These are phyloP conservation scores for Anthophora plumipes DNA, from an alignment of 2,888 invertebrate species.

Conservation along the genomic window DNA sequence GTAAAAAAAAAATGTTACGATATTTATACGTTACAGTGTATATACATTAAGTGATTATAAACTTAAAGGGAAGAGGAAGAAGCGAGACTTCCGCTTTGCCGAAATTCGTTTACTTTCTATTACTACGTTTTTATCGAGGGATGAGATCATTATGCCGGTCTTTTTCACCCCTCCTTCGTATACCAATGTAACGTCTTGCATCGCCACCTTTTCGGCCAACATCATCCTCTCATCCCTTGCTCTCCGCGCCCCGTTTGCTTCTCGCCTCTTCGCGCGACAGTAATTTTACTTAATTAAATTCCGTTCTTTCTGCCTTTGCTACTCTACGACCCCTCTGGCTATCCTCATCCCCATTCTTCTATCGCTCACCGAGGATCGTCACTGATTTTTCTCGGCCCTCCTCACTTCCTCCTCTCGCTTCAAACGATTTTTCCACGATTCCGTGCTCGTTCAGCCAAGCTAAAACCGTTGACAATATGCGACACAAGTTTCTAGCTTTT, in stretches of 20 bases:
- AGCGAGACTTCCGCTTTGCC: conserved; percentile 31
- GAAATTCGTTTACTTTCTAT: conserved; percentile 82
- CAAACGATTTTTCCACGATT: conserved; percentile 68
- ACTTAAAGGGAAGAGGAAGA: conserved; percentile 38
- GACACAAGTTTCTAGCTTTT: not conserved
- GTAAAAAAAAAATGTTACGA: too few species aligned
- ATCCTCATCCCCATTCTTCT: conserved; percentile 28
- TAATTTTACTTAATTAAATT: conserved; percentile 85
- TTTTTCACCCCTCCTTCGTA: not conserved
- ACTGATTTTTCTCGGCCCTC: conserved; percentile 69
- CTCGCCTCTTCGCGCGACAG: conserved; percentile 77
- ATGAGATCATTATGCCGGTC: conserved; percentile 81
- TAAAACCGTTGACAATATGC: conserved; percentile 17
- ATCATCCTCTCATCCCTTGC: conserved; percentile 39
- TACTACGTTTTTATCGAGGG: conserved; percentile 82
- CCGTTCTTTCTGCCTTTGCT: conserved; percentile 82
- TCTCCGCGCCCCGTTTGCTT: conserved; percentile 56
- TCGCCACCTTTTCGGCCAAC: conserved; percentile 71
- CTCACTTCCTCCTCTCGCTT: conserved; percentile 39
- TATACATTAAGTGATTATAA: not conserved
- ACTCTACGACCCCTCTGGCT: conserved; percentile 63
- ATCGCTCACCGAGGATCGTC: conserved; percentile 47
- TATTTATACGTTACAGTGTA: too few species aligned
- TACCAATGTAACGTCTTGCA: conserved; percentile 71
- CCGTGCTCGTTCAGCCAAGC: conserved; percentile 28